Conservation (phyloP, 2,888 invertebrate species). For the Coleophora deauratella region DNA sequence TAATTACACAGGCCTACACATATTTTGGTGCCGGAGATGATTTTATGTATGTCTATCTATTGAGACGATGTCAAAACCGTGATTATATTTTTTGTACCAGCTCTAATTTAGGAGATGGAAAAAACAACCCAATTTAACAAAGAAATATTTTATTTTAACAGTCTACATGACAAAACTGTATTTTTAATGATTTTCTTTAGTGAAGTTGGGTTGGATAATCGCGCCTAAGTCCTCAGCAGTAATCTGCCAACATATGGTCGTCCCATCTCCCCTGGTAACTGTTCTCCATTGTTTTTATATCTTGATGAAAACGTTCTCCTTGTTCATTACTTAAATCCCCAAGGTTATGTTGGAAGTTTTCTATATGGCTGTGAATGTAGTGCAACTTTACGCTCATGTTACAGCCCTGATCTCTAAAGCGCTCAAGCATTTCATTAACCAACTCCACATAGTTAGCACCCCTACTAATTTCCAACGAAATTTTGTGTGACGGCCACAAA, state of each 20-base stretch:
- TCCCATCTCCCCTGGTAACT: background rate
- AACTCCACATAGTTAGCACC: background rate
- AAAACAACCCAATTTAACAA: background rate
- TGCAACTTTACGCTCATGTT: too few species aligned
- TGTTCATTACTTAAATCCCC: too few species aligned
- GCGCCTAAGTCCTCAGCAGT: background rate
- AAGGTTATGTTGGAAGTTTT: background rate
- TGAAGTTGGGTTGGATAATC: background rate
- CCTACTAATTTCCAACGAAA: background rate
- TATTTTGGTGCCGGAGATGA: too few species aligned
- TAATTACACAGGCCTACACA: too few species aligned
- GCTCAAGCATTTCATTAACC: too few species aligned
- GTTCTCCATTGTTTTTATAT: background rate
- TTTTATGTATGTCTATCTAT: too few species aligned
- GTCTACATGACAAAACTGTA: too few species aligned
- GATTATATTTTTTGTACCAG: too few species aligned
- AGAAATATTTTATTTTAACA: background rate
- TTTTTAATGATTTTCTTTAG: constrained; percentile 1
- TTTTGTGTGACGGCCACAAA: background rate
- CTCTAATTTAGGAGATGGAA: too few species aligned
- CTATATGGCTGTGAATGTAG: background rate
- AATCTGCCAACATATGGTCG: too few species aligned
- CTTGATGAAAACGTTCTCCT: too few species aligned
- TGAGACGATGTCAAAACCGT: too few species aligned
- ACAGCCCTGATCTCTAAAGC: background rate